Evolutionary conservation across 2,113 vertebrate genomes (phyloP).

Genomic region (Misgurnus mizolepis): DNA sequence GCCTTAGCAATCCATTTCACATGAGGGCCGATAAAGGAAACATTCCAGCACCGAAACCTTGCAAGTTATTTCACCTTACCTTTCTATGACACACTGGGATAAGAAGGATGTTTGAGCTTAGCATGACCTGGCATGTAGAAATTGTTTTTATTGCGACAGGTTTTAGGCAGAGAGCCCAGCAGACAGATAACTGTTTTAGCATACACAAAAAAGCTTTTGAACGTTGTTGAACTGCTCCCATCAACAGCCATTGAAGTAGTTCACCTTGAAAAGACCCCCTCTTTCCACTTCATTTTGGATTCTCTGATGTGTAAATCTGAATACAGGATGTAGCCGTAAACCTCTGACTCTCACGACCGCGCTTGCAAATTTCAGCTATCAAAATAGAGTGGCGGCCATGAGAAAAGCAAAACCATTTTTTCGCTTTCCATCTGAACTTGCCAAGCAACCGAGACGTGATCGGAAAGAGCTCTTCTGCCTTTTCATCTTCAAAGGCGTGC

Average conservation of each 20-base stretch:
- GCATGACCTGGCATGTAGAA: slow-evolving; percentile 44
- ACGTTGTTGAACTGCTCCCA: slow-evolving; percentile 1
- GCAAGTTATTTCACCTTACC: slow-evolving; percentile 29
- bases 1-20: not conserved
- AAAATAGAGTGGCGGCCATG: slow-evolving; percentile 24
- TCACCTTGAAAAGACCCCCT: slow-evolving; percentile 34
- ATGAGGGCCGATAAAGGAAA: not conserved
- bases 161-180: slow-evolving; percentile 35
- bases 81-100: slow-evolving; percentile 32
- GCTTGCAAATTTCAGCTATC: slow-evolving; percentile 19
- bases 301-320: slow-evolving; percentile 27
- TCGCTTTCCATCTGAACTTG: slow-evolving; percentile 35
- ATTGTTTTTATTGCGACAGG: slow-evolving; percentile 38
- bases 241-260: slow-evolving; percentile 26
- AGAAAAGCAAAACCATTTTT: slow-evolving; percentile 31
- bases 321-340: slow-evolving; percentile 21
- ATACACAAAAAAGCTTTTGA: slow-evolving; percentile 9
- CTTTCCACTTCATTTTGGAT: not conserved
- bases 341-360: not conserved
- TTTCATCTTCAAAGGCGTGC: slow-evolving; percentile 49
- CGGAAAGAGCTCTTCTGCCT: slow-evolving; percentile 24
- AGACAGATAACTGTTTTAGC: slow-evolving; percentile 25
- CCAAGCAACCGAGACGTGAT: slow-evolving; percentile 26
- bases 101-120: slow-evolving; percentile 38
- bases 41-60: slow-evolving; percentile 24